Conservation (phyloP, 1,140 invertebrate species). For the Himalopsyche phryganea region DNA sequence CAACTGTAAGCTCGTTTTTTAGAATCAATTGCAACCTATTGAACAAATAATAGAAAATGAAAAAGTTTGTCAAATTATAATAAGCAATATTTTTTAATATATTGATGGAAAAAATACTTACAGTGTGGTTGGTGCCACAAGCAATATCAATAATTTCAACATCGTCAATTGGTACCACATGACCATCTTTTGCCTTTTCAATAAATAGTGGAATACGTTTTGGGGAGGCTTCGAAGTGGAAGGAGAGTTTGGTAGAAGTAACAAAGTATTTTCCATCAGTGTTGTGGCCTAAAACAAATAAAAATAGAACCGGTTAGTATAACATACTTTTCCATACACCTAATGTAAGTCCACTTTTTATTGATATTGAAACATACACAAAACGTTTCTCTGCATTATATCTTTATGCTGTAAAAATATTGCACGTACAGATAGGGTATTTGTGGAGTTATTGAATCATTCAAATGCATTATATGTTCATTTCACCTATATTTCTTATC, state of each 20-base stretch:
- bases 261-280: slow-evolving; percentile 92
- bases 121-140: slow-evolving; percentile 88
- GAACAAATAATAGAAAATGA: not conserved
- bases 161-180: slow-evolving; percentile 77
- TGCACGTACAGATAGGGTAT: too few species aligned
- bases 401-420: too few species aligned
- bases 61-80: not conserved
- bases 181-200: slow-evolving; percentile 84
- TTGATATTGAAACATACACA: too few species aligned
- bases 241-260: slow-evolving; percentile 82
- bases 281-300: slow-evolving; percentile 69
- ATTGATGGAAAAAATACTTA: slow-evolving; percentile 42
- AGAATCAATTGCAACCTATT: slow-evolving; percentile 78
- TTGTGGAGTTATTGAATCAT: too few species aligned
- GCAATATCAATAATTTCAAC: slow-evolving; percentile 86
- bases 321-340: too few species aligned
- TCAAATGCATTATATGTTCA: too few species aligned
- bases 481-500: too few species aligned
- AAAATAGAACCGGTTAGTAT: too few species aligned
- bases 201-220: slow-evolving; percentile 83
- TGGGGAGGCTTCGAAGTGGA: slow-evolving; percentile 78
- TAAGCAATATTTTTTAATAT: not conserved
- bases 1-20: slow-evolving; percentile 86
- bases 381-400: too few species aligned
- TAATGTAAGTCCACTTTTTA: too few species aligned